Evolutionary conservation across 2,113 vertebrate species (phyloP).

Genomic region (cat (Felis catus)): F.catus_Fca126_mat1.0 CM031421.1:109398001-109398500

Average conservation of each 20-base stretch:
- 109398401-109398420: conserved; percentile 56
- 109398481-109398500: conserved; percentile 48
- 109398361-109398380: conserved; percentile 59
- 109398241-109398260: conserved; percentile 44
- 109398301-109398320: conserved; percentile 41
- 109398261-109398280: conserved; percentile 35
- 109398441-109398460: conserved; percentile 12
- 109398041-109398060: conserved; percentile 64
- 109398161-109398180: conserved; percentile 26
- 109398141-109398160: conserved; percentile 33
- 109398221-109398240: conserved; percentile 42
- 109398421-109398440: conserved; percentile 35
- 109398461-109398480: conserved; percentile 30
- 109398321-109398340: conserved; percentile 37
- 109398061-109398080: conserved; percentile 59
- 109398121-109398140: conserved; percentile 8
- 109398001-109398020: conserved; percentile 89
- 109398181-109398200: conserved; percentile 38
- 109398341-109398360: conserved; percentile 45
- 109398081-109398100: conserved; percentile 71
- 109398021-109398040: conserved; percentile 78
- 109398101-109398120: conserved; percentile 61
- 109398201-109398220: conserved; percentile 23
- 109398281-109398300: conserved; percentile 47
- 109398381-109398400: conserved; percentile 35